A percentile compares a stretch with the other conserved stretches of the same genome.
phyloP scores from a whole-genome alignment of 37 sponge, comb jelly and placozoan genomes.

The Geodia barretti region DNA sequence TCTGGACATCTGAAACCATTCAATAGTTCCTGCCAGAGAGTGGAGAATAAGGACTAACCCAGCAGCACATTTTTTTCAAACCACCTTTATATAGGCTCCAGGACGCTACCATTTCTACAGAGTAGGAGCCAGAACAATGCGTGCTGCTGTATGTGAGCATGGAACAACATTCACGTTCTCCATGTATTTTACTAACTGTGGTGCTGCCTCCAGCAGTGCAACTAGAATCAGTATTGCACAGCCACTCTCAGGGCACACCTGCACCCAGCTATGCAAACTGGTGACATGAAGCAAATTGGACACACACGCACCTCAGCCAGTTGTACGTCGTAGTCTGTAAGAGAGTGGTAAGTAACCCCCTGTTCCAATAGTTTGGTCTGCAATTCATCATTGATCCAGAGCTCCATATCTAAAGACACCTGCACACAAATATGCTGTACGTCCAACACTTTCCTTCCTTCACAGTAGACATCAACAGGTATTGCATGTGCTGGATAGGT shows the following conservation, averaged over 20 bases:
- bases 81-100: conserved; percentile 3
- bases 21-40: background rate
- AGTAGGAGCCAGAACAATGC: background rate
- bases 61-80: background rate
- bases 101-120: background rate
- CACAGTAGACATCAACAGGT: background rate
- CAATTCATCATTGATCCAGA: conserved; percentile 16
- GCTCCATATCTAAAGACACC: conserved; percentile 27
- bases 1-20: background rate
- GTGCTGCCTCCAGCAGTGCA: conserved; percentile 20
- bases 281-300: background rate
- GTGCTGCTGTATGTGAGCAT: background rate
- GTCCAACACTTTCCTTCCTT: background rate
- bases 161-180: background rate
- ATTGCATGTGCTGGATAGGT: background rate
- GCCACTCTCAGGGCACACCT: conserved; percentile 10
- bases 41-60: background rate
- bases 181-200: background rate
- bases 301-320: conserved; percentile 13
- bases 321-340: conserved; percentile 36
- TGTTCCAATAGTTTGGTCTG: background rate
- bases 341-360: conserved; percentile 24
- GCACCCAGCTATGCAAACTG: background rate
- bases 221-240: conserved; percentile 7
- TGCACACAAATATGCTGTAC: conserved; percentile 6